These are phyloP conservation scores for Leptothorax acervorum DNA, from an alignment of 2,888 invertebrate genomes.

Conservation along the genomic window DNA sequence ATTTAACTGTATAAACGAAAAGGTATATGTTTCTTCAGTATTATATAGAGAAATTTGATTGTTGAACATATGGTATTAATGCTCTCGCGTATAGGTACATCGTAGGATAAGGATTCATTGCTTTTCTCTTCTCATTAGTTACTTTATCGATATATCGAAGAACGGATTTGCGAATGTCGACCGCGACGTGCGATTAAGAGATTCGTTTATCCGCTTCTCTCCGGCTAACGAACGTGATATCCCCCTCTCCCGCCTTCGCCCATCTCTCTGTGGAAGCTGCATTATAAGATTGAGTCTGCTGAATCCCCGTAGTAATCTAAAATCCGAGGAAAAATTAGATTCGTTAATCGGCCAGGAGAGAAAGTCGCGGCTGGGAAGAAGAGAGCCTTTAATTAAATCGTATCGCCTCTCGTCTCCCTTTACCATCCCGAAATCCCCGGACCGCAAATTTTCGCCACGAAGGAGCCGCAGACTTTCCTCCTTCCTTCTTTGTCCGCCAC, in stretches of 20 bases:
- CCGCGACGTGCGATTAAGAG: slow-evolving; percentile 65
- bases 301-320: slow-evolving; percentile 71
- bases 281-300: slow-evolving; percentile 72
- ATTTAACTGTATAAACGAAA: not conserved
- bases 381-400: slow-evolving; percentile 73
- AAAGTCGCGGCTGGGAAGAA: slow-evolving; percentile 59
- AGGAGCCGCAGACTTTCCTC: slow-evolving; percentile 23
- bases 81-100: not conserved
- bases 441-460: slow-evolving; percentile 57
- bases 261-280: slow-evolving; percentile 44
- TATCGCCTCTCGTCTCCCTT: slow-evolving; percentile 60
- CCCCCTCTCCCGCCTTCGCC: slow-evolving; percentile 8
- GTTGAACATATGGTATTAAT: not conserved
- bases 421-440: slow-evolving; percentile 20
- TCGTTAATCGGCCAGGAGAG: slow-evolving; percentile 72
- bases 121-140: slow-evolving; percentile 29
- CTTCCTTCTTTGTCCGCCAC: not conserved
- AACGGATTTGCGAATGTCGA: slow-evolving; percentile 66
- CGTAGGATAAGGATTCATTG: not conserved
- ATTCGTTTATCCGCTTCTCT: slow-evolving; percentile 65
- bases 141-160: slow-evolving; percentile 45
- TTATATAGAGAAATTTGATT: not conserved
- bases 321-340: slow-evolving; percentile 75
- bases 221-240: slow-evolving; percentile 64
- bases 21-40: not conserved